Base-by-base conservation (phyloP, 2,797 vertebrate genomes). In the Podarcis lilfordi region DNA sequence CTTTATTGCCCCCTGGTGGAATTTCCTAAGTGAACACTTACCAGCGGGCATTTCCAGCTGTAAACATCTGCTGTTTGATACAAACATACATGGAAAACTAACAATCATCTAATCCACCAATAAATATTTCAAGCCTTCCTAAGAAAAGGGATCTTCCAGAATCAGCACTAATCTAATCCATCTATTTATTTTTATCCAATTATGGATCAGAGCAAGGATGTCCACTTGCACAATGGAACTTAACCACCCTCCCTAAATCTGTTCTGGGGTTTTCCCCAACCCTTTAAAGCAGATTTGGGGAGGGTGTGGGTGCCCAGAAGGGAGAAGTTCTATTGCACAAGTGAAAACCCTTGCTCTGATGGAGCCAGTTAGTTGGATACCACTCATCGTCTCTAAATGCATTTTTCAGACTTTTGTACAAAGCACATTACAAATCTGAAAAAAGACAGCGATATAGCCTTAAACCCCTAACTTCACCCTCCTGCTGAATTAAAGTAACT, bases 1-100 rank as follows among this genome's bases (percentile, higher is more conserved):
- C 66, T 82, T 94, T 93, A 91, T 88, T 91, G 93, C 95, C 95
- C 95, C 92, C 95, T 96, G 78, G 92, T 92, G 95, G 94, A 71
- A 80, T 75, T 71, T 21, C 3, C 15, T 27, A 32, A 13, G 15
- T 45, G 32, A 17, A 59, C 43, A 21, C 8, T 15, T 69, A 25
- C 32, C 8, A 11, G 27, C 4, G 23, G 0, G 5, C n/a, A 25
- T 74, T 74, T 85, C 10, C 74, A 11, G 27, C 4, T 69, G 10
- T 29, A 6, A 72, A 64, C 29, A 64, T 27, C 11, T 11, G 61
- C 13, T 64, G 66, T 3, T 55, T 55, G n/a, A 0, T 59, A 3
- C 15, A n/a, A 2, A 17, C 1, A n/a, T 4, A 2, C 0, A 29
- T n/a, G 71, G 4, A 0, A 0, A 10, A 37, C 61, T 29, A 9